Conservation (phyloP, 2,888 invertebrate species). For the Plebejus anna region DNA sequence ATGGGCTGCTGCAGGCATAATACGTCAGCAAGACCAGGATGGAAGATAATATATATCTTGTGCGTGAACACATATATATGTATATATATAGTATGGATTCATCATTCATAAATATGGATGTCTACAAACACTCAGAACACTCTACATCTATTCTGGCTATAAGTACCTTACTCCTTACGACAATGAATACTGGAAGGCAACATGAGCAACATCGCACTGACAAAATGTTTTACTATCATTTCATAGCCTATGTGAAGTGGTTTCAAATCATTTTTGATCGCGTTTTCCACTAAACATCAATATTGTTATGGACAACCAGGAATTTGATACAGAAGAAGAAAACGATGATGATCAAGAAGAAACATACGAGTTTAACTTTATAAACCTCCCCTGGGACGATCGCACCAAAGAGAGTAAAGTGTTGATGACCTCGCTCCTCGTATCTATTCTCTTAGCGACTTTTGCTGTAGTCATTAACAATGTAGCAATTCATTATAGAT, state of each 20-base stretch:
- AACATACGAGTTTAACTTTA: conserved; percentile 57
- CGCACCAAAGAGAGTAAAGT: conserved; percentile 58
- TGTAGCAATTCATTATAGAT: conserved; percentile 55
- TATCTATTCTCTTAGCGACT: conserved; percentile 53
- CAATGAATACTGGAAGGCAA: too few relatives aligned
- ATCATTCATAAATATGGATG: too few relatives aligned
- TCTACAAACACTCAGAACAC: too few relatives aligned
- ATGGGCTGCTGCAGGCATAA: too few relatives aligned
- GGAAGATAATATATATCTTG: too few relatives aligned
- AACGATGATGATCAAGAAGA: conserved; percentile 43
- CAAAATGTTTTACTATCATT: background rate
- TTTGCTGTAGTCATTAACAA: conserved; percentile 53
- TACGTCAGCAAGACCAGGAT: too few relatives aligned
- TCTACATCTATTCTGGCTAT: too few relatives aligned
- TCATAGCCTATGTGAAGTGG: background rate
- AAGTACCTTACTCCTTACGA: too few relatives aligned
- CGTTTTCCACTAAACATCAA: background rate
- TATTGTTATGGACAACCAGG: conserved; percentile 43
- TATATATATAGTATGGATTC: too few relatives aligned
- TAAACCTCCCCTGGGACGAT: conserved; percentile 65
- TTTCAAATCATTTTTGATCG: background rate
- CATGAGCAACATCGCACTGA: too few relatives aligned
- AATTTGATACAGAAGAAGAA: conserved; percentile 49
- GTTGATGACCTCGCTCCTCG: conserved; percentile 52
- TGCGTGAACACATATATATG: too few relatives aligned